Evolutionary conservation across 23 tunicate species (phyloP).

Genomic region (Ascidia mentula): DNA sequence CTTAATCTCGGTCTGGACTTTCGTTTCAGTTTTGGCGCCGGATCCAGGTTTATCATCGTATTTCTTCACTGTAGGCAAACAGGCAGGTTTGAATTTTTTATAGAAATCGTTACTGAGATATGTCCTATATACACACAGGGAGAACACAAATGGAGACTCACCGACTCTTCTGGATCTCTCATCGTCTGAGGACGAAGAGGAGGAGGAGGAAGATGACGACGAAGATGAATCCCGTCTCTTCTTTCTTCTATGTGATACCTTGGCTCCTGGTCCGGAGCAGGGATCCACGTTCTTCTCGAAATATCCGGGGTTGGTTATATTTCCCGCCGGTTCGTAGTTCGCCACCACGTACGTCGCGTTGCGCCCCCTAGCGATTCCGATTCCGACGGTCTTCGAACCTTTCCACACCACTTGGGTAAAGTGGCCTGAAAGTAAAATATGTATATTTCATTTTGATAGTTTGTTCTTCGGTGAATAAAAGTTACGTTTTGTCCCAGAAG

Average conservation of each 20-base stretch:
- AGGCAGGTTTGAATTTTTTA: not conserved
- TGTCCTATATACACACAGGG: not conserved
- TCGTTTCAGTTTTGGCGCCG: constrained; percentile 20
- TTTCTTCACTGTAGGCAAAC: not conserved
- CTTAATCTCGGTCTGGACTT: constrained; percentile 23
- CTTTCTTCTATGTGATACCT: not conserved
- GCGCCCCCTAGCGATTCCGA: constrained; percentile 57
- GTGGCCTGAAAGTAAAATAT: constrained; percentile 56
- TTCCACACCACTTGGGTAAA: constrained; percentile 97
- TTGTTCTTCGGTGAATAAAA: too few species aligned
- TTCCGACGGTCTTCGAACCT: constrained; percentile 49
- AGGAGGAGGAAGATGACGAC: constrained; percentile 24
- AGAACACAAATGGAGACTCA: not conserved
- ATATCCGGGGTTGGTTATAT: constrained; percentile 37
- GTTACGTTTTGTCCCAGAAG: too few species aligned
- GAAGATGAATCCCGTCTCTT: not conserved
- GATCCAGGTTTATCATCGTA: not conserved
- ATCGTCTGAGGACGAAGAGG: constrained; percentile 47
- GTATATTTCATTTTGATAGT: not conserved
- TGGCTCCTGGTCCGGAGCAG: not conserved
- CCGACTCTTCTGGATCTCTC: not conserved
- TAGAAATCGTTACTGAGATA: not conserved
- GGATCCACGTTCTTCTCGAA: constrained; percentile 47
- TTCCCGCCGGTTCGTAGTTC: constrained; percentile 79
- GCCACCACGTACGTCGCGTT: constrained; percentile 67